Percentiles rank a stretch among this genome's conserved stretches.
Evolutionary conservation across 2,888 invertebrate species (phyloP).

Genomic region (Acleris literana): DNA sequence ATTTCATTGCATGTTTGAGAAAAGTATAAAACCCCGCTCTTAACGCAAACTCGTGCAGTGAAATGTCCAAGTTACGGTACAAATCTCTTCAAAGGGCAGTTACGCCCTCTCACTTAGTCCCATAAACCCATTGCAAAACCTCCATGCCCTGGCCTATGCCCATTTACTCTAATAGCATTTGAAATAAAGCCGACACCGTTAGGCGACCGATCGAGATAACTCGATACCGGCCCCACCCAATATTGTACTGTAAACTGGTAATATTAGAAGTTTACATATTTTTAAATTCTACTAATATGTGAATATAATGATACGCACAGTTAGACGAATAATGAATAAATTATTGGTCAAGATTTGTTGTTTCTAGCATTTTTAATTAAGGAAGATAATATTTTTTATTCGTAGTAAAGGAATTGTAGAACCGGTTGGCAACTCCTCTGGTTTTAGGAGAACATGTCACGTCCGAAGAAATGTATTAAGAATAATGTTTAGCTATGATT

Average conservation of each 20-base stretch:
- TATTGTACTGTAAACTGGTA: not conserved
- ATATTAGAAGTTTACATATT: not conserved
- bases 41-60: not conserved
- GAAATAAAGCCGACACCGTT: conserved; percentile 13
- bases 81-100: conserved; percentile 6
- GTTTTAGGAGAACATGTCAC: no score
- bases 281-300: no score
- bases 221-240: conserved; percentile 4
- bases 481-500: no score
- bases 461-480: no score
- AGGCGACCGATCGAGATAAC: not conserved
- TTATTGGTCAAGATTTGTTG: no score
- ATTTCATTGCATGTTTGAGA: no score
- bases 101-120: not conserved
- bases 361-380: no score
- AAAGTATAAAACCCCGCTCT: not conserved
- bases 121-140: conserved; percentile 9
- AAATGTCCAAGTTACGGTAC: conserved; percentile 2
- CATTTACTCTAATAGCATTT: conserved; percentile 17
- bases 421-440: no score
- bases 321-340: no score
- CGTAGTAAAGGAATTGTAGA: no score
- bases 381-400: no score
- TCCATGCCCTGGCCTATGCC: conserved; percentile 15
- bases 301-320: no score